Percentiles rank a stretch among this genome's conserved stretches.
phyloP scores from a whole-genome alignment of 1,140 invertebrate genomes.

The Heliconius congener region DNA sequence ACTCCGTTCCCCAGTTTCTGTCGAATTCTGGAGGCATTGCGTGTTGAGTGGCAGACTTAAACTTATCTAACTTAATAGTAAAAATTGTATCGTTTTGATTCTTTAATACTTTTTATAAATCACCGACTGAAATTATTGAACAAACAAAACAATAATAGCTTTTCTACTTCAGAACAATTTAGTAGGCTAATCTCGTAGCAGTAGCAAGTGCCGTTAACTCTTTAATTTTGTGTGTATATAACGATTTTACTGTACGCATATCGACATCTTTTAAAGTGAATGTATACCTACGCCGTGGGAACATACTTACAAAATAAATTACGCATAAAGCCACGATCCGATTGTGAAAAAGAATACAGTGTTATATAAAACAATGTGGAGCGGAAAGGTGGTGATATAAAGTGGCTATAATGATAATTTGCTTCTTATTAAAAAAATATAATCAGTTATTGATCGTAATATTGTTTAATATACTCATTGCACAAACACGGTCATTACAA shows the following conservation, averaged over 20 bases:
- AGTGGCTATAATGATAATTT: conserved; percentile 13
- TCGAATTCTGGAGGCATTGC: no score
- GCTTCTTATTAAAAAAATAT: conserved; percentile 4
- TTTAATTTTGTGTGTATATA: conserved; percentile 19
- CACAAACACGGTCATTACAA: neutral
- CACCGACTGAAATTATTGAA: neutral
- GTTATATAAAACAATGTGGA: conserved; percentile 30
- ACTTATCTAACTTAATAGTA: no score
- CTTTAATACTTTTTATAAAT: neutral
- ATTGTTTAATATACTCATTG: neutral
- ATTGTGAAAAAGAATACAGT: conserved; percentile 32
- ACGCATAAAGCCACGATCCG: conserved; percentile 19
- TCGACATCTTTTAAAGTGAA: conserved; percentile 33
- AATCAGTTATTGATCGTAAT: neutral
- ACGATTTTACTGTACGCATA: conserved; percentile 22
- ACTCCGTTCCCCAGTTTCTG: no score
- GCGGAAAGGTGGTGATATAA: conserved; percentile 25
- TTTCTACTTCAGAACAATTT: neutral
- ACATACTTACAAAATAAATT: conserved; percentile 18
- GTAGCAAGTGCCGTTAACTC: conserved; percentile 5
- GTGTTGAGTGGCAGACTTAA: no score
- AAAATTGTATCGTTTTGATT: no score
- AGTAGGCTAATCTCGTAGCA: neutral
- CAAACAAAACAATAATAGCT: neutral
- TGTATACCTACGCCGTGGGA: conserved; percentile 33